A percentile compares a stretch with the other conserved stretches of the same genome.
Conservation (phyloP, 2,797 vertebrate genomes). For the Myotis vivesi region DNA sequence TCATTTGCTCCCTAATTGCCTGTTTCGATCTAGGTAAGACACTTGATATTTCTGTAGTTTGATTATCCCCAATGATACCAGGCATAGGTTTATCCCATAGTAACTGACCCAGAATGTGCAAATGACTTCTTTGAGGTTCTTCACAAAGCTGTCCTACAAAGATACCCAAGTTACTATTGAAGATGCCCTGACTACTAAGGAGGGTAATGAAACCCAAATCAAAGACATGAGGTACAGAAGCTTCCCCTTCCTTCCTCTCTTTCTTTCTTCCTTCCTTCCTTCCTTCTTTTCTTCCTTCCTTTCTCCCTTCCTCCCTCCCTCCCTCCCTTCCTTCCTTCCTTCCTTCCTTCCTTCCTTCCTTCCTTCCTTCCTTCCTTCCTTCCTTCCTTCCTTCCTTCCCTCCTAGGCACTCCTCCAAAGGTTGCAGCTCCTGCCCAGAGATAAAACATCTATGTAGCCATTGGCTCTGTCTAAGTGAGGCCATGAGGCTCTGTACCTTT, state of each 20-base stretch:
- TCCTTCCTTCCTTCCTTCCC: no score
- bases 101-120: background rate
- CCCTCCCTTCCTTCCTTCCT: accelerated
- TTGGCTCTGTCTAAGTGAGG: no score
- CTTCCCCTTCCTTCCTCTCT: no score
- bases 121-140: constrained; percentile 16
- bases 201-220: background rate
- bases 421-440: no score
- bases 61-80: background rate
- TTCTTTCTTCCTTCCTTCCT: no score
- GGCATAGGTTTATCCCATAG: background rate
- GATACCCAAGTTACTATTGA: background rate
- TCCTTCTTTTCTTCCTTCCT: no score
- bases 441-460: no score
- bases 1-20: background rate
- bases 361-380: no score
- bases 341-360: background rate
- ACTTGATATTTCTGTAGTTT: background rate
- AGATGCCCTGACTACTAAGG: background rate
- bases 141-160: background rate
- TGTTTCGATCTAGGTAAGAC: background rate
- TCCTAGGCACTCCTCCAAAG: no score
- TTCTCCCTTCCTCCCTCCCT: accelerated
- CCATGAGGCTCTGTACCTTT: background rate
- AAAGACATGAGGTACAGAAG: background rate